These are phyloP conservation scores for Oophaga pumilio DNA, from an alignment of 2,113 vertebrate genomes.

Conservation along the genomic window DNA sequence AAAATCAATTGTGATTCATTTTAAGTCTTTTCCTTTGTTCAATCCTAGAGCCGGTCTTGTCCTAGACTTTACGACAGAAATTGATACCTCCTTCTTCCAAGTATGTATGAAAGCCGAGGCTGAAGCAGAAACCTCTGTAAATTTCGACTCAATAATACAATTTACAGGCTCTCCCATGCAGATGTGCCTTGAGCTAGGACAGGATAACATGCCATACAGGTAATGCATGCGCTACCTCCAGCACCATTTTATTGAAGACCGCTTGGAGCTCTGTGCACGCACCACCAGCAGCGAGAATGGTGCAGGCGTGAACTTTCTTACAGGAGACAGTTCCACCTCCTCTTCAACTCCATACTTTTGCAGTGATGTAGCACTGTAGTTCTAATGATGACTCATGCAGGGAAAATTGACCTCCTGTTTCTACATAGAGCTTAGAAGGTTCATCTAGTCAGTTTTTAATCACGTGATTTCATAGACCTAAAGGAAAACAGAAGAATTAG, in stretches of 20 bases:
- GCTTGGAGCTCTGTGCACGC: no score
- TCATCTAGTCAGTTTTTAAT: no score
- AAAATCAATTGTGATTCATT: background rate
- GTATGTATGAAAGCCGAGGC: constrained; percentile 62
- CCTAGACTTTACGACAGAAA: constrained; percentile 64
- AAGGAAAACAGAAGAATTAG: no score
- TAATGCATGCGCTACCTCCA: constrained; percentile 26
- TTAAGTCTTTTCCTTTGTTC: background rate
- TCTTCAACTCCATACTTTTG: no score
- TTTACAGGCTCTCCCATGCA: constrained; percentile 58
- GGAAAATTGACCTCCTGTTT: no score
- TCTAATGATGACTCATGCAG: no score
- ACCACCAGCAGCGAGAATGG: no score
- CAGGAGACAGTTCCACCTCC: no score
- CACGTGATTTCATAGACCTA: no score
- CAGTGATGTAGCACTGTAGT: no score
- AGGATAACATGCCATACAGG: constrained; percentile 64
- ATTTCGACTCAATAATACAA: constrained; percentile 60
- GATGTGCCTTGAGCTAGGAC: constrained; percentile 67
- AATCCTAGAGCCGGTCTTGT: constrained; percentile 62
- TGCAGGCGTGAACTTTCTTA: no score
- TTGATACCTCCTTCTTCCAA: constrained; percentile 64
- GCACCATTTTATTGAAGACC: background rate
- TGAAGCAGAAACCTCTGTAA: constrained; percentile 58
- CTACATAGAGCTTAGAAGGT: no score